Base-by-base conservation (phyloP, 2,113 vertebrate species). In the Turdus rufiventris region DNA sequence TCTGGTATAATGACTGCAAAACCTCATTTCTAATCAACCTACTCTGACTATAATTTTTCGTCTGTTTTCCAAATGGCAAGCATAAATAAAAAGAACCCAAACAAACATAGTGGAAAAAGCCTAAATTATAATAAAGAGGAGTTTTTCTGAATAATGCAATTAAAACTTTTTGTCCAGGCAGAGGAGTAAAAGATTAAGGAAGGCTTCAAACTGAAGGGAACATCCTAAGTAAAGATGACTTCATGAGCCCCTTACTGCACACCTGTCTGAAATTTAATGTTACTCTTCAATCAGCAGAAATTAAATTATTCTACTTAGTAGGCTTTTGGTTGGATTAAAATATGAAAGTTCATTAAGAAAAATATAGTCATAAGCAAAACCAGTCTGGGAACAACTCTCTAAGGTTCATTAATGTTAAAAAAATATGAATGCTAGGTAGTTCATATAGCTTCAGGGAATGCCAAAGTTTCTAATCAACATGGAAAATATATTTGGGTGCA, bases 331-430 rank as follows among this genome's bases (percentile, higher is more conserved):
- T 60, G 38, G 13, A 54, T 85, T 8, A 20, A 74, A 65, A 66
- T 61, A 74, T 21, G 10, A 17, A 86, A 68, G 23, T 58, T 58
- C 28, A 88, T 54, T 54, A 57, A 33, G 47, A 42, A 78, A 84
- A 84, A 89, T 66, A 48, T 18, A 17, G 9, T 54, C 14, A 65
- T 48, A 73, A 84, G 14, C 4, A 70, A 77, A 81, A 66, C 7
- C 7, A 61, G 26, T 16, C 19, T 56, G 26, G 9, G 8, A 57
- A 68, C 5, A 72, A 3, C 12, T 67, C 11, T 85, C 7, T 70
- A 85, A 72, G 26, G 16, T 66, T 91, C 53, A 51, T 72, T 88
- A 67, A 11, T 34, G 15, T 78, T 92, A 66, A 78, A 74, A 45
- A 23, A 75, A 4, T 53, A 50, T 54, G n/a, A 85, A 70, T 67